phyloP scores from a whole-genome alignment of 2,888 invertebrate species.

The Eurytoma californica region DNA sequence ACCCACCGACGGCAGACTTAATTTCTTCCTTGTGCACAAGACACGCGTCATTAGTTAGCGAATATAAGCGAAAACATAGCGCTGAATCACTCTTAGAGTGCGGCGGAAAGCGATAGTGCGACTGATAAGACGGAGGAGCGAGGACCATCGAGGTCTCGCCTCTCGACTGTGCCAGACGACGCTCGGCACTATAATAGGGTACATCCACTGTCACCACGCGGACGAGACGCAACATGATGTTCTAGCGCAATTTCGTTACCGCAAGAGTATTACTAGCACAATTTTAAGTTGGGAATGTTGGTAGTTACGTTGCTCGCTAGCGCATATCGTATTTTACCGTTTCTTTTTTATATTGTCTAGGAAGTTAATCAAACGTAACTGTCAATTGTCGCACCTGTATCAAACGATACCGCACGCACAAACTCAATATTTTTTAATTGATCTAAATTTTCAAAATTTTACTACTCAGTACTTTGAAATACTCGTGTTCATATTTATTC shows the following conservation, averaged over 20 bases:
- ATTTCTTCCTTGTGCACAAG: slow-evolving; percentile 44
- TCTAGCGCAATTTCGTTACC: slow-evolving; percentile 25
- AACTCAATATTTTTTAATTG: slow-evolving; percentile 8
- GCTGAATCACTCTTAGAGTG: slow-evolving; percentile 11
- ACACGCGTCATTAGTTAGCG: slow-evolving; percentile 32
- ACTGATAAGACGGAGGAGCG: no score
- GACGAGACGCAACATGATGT: slow-evolving; percentile 2
- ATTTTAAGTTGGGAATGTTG: neutral
- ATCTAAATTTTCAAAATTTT: no score
- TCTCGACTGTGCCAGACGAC: slow-evolving; percentile 44
- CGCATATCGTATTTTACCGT: slow-evolving; percentile 36
- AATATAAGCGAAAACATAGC: slow-evolving; percentile 22
- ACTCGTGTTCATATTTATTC: no score
- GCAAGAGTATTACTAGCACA: neutral
- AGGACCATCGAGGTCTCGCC: no score
- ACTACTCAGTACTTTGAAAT: no score
- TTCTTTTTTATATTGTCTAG: slow-evolving; percentile 26
- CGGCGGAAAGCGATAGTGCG: no score
- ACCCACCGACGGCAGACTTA: slow-evolving; percentile 4
- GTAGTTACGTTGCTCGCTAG: neutral
- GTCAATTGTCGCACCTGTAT: slow-evolving; percentile 30
- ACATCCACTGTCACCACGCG: slow-evolving; percentile 14
- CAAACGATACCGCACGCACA: slow-evolving; percentile 26
- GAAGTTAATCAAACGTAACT: slow-evolving; percentile 25
- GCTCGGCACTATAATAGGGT: slow-evolving; percentile 22